Percentiles rank a stretch among this genome's conserved stretches.
These are phyloP conservation scores for Chiloscyllium plagiosum DNA, from an alignment of 2,113 vertebrate genomes.

Conservation along the genomic window DNA sequence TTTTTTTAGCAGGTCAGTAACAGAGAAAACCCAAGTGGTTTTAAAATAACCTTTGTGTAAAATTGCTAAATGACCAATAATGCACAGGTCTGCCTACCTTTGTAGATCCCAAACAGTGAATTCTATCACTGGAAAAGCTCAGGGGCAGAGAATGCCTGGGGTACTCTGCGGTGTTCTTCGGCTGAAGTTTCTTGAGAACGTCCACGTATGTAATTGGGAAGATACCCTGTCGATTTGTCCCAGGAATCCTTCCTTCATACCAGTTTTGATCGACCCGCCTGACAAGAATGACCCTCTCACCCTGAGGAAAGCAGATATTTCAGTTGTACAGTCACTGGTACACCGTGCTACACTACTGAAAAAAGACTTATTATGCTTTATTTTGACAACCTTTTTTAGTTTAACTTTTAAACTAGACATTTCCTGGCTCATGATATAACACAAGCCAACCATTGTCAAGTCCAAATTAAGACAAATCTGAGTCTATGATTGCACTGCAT, in stretches of 20 bases:
- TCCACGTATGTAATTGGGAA: slow-evolving; percentile 95
- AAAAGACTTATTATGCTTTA: not conserved
- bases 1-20: not conserved
- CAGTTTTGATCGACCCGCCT: slow-evolving; percentile 95
- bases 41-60: not conserved
- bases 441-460: not conserved
- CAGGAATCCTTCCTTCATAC: slow-evolving; percentile 93
- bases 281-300: slow-evolving; percentile 82
- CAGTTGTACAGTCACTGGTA: slow-evolving; percentile 7
- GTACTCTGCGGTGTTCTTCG: slow-evolving; percentile 69
- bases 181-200: slow-evolving; percentile 72
- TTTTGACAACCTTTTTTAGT: not conserved
- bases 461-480: not conserved
- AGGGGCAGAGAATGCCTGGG: slow-evolving; percentile 65
- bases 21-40: not conserved
- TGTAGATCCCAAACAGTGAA: slow-evolving; percentile 66
- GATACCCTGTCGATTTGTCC: slow-evolving; percentile 88
- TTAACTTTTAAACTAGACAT: not conserved
- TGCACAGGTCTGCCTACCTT: slow-evolving; percentile 66
- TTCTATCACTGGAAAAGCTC: slow-evolving; percentile 69
- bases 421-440: not conserved
- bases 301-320: slow-evolving; percentile 57
- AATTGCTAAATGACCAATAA: not conserved
- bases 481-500: not conserved
- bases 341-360: not conserved